Base-by-base conservation (phyloP, 2,797 vertebrate genomes). In the Salmo trutta region DNA sequence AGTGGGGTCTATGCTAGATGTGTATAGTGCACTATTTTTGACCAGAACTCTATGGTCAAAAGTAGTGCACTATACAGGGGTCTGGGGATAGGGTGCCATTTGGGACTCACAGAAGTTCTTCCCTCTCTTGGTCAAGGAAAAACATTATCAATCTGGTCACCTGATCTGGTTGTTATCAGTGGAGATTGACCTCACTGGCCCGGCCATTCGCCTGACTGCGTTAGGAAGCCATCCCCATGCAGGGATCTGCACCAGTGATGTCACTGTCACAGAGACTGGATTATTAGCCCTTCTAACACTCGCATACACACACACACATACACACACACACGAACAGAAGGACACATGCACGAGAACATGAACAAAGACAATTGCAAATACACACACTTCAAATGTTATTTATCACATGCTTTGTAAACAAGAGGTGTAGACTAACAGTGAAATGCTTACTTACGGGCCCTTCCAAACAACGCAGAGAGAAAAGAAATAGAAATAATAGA, bases 161-260 rank as follows among this genome's bases (percentile, higher is more conserved):
- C 69, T 79, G 81, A 77, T 81, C 75, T 65, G 33, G 69, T 29
- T 56, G 54, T 72, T 64, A 69, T 80, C 56, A 74, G n/a, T 59
- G 29, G 67, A 75, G 33, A 68, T 75, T 83, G 80, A 82, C 80
- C 66, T 86, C 75, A 79, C 4, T 68, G 75, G 75, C 71, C 69
- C n/a, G 65, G 70, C 62, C 79, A 79, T 71, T 82, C 74, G 76
- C 68, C 27, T 77, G 68, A 87, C 76, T 74, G 82, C 59, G 64
- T 59, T 68, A 21, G 31, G 47, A 19, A 47, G 73, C 70, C 29
- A 64, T 15, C 64, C 1, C 19, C 51, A 41, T 31, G 10, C 66
- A 69, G 29, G 31, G 41, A 27, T 47, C 53, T 76, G 47, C 66
- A 56, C 33, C 5, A 4, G 10, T 16, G 64, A 41, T 67, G 74